phyloP scores from a whole-genome alignment of 1,140 invertebrate genomes.

The Ceratina japonica region DNA sequence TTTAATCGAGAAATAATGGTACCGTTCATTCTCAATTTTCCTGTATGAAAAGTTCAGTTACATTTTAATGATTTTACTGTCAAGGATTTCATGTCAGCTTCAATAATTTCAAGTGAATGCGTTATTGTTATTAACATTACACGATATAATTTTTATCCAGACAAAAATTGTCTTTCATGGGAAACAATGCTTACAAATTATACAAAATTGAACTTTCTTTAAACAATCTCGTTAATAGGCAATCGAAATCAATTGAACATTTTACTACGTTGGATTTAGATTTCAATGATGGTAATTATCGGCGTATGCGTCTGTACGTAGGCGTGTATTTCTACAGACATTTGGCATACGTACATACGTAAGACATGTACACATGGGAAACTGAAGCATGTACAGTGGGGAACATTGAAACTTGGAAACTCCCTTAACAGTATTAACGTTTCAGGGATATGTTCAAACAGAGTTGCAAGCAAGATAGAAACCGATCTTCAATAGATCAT shows the following conservation, averaged over 20 bases:
- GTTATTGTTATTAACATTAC: not conserved
- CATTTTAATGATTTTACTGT: not conserved
- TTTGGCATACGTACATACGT: conserved; percentile 25
- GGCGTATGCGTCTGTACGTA: not conserved
- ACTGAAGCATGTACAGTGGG: conserved; percentile 14
- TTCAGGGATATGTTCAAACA: conserved; percentile 56
- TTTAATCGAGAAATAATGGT: not conserved
- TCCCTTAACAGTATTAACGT: conserved; percentile 69
- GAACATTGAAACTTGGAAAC: conserved; percentile 56
- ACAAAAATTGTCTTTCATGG: not conserved
- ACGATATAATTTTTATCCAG: not conserved
- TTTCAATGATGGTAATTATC: conserved; percentile 17
- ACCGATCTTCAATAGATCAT: conserved; percentile 61
- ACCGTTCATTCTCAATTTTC: not conserved
- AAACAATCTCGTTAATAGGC: not conserved
- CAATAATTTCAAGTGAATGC: too few relatives aligned
- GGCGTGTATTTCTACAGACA: conserved; percentile 11
- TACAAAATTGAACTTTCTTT: not conserved
- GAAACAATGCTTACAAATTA: not conserved
- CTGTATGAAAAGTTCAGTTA: not conserved
- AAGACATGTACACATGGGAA: conserved; percentile 20
- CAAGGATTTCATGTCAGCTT: not conserved
- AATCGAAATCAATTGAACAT: not conserved
- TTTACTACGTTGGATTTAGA: conserved; percentile 19
- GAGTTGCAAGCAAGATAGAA: conserved; percentile 34